These are phyloP conservation scores for Oryctolagus cuniculus DNA, from an alignment of 2,113 vertebrate species.

Conservation along the genomic window mOryCun1.1 NC_091440.1:94183501-94184000, in stretches of 20 bases:
- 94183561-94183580: conserved; percentile 17
- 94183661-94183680: background rate
- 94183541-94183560: background rate
- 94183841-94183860: background rate
- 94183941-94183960: background rate
- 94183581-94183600: background rate
- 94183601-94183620: background rate
- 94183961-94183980: background rate
- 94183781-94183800: background rate
- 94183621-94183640: background rate
- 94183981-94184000: background rate
- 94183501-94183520: background rate
- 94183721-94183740: background rate
- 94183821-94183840: background rate
- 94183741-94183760: background rate
- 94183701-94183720: background rate
- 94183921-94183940: background rate
- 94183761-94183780: background rate
- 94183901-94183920: background rate
- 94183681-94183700: background rate
- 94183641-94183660: background rate
- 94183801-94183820: conserved; percentile 27
- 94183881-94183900: conserved; percentile 12
- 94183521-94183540: too few species aligned
- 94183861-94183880: background rate